A percentile compares a stretch with the other conserved stretches of the same genome.
These are phyloP conservation scores for Herpailurus yagouaroundi DNA, from an alignment of 2,113 vertebrate genomes.

Conservation along the genomic window DNA sequence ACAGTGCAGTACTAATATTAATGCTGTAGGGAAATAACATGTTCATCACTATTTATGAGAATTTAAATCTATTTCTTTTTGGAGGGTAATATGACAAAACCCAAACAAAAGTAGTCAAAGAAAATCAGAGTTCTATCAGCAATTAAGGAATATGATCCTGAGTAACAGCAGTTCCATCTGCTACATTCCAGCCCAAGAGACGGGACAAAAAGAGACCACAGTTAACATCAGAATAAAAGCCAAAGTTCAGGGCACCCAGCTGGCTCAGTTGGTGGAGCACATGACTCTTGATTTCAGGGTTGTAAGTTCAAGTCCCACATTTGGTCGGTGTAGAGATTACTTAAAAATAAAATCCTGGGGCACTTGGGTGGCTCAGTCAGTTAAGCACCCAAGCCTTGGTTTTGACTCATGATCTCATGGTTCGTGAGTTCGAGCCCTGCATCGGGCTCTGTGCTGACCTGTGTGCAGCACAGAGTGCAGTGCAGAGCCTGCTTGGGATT, in stretches of 20 bases:
- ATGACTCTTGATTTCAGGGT: background rate
- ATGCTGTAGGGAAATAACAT: background rate
- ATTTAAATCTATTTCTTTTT: slow-evolving; percentile 39
- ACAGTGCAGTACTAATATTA: background rate
- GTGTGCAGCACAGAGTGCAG: too few species aligned
- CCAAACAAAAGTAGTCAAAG: slow-evolving; percentile 38
- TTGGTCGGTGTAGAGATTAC: background rate
- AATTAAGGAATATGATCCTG: slow-evolving; percentile 47
- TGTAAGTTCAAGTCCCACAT: background rate
- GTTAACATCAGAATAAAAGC: slow-evolving; percentile 8
- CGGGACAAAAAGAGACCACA: background rate
- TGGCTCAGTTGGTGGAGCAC: background rate
- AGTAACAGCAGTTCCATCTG: background rate
- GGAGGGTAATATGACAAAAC: background rate
- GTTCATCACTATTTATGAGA: background rate
- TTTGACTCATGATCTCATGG: too few species aligned
- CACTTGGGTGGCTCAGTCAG: too few species aligned
- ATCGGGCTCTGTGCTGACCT: too few species aligned
- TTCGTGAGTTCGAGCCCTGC: too few species aligned
- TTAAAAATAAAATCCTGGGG: background rate
- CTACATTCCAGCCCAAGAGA: slow-evolving; percentile 8
- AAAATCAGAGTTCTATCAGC: slow-evolving; percentile 4
- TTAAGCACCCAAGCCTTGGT: too few species aligned
- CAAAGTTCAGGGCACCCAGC: background rate
- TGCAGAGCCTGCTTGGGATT: too few species aligned